Conservation (phyloP, 2,113 vertebrate species). For the Meles meles region DNA sequence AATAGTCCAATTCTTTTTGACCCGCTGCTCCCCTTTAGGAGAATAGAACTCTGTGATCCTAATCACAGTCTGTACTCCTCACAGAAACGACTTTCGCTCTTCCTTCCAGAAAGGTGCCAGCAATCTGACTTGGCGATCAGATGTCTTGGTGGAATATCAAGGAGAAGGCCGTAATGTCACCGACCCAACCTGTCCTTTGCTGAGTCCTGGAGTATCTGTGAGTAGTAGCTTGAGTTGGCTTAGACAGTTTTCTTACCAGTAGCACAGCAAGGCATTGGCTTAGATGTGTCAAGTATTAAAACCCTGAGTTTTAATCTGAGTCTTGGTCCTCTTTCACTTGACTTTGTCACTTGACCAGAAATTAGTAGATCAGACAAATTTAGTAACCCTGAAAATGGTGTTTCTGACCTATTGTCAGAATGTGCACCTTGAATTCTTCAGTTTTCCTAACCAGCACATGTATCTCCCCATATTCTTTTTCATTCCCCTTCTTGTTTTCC, state of each 20-base stretch:
- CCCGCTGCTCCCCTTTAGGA: neutral
- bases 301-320: neutral
- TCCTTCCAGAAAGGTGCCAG: constrained; percentile 85
- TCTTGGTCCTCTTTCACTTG: neutral
- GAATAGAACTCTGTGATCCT: neutral
- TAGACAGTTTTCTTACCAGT: neutral
- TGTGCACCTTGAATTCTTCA: neutral
- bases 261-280: neutral
- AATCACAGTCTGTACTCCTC: neutral
- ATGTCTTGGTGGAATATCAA: constrained; percentile 96
- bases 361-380: neutral
- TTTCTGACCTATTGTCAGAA: neutral
- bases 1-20: neutral
- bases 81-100: constrained; percentile 2
- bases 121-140: constrained; percentile 92
- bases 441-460: neutral
- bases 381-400: neutral
- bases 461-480: neutral
- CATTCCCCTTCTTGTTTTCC: neutral
- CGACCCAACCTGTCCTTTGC: constrained; percentile 91
- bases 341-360: neutral
- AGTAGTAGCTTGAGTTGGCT: constrained; percentile 43
- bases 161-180: constrained; percentile 91
- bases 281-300: neutral
- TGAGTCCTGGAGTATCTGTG: constrained; percentile 96